A percentile compares a stretch with the other conserved stretches of the same genome.
Evolutionary conservation across 2,797 vertebrate genomes (phyloP).

Genomic region (Craterocephalus amniculus): DNA sequence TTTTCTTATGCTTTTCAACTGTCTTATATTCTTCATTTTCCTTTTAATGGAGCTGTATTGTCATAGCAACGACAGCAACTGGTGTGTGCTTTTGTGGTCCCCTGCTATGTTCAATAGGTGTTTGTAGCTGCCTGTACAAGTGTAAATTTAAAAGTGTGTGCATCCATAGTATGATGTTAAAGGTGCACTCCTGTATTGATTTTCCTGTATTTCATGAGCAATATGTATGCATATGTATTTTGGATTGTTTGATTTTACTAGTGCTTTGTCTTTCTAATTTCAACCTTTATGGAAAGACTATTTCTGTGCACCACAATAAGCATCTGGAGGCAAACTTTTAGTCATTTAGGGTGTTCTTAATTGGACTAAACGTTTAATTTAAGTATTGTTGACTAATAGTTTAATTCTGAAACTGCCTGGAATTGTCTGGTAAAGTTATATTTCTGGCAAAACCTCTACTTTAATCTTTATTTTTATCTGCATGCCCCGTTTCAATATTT

Average conservation of each 20-base stretch:
- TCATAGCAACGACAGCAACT: constrained; percentile 54
- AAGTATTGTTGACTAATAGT: constrained; percentile 37
- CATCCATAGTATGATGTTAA: neutral
- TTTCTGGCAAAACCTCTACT: constrained; percentile 16
- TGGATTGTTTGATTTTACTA: constrained; percentile 6
- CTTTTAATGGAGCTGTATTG: constrained; percentile 30
- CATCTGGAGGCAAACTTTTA: constrained; percentile 3
- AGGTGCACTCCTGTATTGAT: constrained; percentile 6
- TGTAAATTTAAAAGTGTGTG: constrained; percentile 19
- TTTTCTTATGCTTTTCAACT: constrained; percentile 21
- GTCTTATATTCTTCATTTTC: constrained; percentile 17
- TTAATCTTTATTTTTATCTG: constrained; percentile 20
- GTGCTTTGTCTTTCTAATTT: constrained; percentile 10
- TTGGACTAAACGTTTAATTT: constrained; percentile 43
- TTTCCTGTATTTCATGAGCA: too few relatives aligned
- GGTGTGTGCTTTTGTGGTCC: constrained; percentile 18
- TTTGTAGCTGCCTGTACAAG: constrained; percentile 32
- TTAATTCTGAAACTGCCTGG: constrained; percentile 48
- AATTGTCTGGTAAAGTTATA: constrained; percentile 9
- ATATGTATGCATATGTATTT: constrained; percentile 8
- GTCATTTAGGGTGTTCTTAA: constrained; percentile 11
- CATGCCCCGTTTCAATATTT: constrained; percentile 13
- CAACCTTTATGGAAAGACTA: constrained; percentile 8
- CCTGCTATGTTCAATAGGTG: constrained; percentile 41
- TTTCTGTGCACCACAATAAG: constrained; percentile 17